Percentiles rank a stretch among this genome's conserved stretches.
These are phyloP conservation scores for Chironomus riparius DNA, from an alignment of 2,888 invertebrate genomes.

Conservation along the genomic window DNA sequence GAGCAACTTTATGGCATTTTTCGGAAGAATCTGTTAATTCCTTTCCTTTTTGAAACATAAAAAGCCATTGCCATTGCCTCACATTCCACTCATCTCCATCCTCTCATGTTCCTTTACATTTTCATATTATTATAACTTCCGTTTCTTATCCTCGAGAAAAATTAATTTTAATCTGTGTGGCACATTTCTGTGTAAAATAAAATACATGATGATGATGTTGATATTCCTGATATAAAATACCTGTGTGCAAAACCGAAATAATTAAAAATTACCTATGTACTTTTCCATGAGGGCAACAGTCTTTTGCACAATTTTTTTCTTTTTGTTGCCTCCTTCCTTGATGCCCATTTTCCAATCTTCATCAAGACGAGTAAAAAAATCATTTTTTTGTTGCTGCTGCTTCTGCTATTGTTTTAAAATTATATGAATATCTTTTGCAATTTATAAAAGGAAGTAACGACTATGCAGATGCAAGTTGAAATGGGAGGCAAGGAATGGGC, in stretches of 20 bases:
- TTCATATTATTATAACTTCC: too few relatives aligned
- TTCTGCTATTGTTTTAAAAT: too few relatives aligned
- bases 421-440: too few relatives aligned
- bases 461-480: too few relatives aligned
- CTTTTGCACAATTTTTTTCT: background rate
- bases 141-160: background rate
- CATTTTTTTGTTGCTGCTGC: too few relatives aligned
- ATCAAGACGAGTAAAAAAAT: too few relatives aligned
- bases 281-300: constrained; percentile 12
- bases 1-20: background rate
- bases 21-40: constrained; percentile 13
- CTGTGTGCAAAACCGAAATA: constrained; percentile 8
- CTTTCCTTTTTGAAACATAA: background rate
- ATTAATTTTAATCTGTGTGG: constrained; percentile 20
- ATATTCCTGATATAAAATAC: background rate
- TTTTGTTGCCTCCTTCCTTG: background rate
- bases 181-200: background rate
- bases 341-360: too few relatives aligned
- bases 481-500: too few relatives aligned
- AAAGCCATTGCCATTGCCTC: too few relatives aligned
- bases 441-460: too few relatives aligned
- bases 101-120: too few relatives aligned
- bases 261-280: constrained; percentile 26
- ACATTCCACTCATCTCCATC: too few relatives aligned
- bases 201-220: background rate